These are phyloP conservation scores for Syrmaticus mikado DNA, from an alignment of 2,113 vertebrate species.

Conservation along the genomic window DNA sequence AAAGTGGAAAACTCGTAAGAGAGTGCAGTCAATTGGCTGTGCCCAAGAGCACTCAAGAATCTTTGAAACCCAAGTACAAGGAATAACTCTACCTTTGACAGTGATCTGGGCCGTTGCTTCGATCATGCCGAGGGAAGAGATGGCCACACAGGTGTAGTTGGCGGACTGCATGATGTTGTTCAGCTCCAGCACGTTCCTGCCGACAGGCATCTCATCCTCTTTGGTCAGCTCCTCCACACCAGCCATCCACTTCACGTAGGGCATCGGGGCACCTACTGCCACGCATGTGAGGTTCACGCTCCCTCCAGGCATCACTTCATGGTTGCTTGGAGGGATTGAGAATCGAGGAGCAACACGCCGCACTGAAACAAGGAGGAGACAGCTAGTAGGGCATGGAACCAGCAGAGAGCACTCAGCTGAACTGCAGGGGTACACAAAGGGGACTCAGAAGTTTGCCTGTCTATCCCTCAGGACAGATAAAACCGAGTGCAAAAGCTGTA, in stretches of 20 bases:
- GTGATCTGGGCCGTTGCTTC: constrained; percentile 93
- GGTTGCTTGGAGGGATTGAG: constrained; percentile 96
- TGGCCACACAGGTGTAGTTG: constrained; percentile 97
- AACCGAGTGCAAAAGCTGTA: constrained; percentile 42
- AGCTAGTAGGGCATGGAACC: constrained; percentile 69
- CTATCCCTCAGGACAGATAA: constrained; percentile 46
- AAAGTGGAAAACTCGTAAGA: not conserved
- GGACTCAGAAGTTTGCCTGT: constrained; percentile 7
- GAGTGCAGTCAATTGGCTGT: not conserved
- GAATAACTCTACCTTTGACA: constrained; percentile 86
- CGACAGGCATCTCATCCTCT: constrained; percentile 94
- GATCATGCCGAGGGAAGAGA: constrained; percentile 94
- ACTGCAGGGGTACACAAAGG: fast-evolving
- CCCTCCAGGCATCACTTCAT: constrained; percentile 97
- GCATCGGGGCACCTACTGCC: constrained; percentile 97
- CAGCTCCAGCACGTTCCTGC: constrained; percentile 94
- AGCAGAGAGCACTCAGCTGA: not conserved
- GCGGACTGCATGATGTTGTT: constrained; percentile 89
- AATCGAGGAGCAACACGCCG: constrained; percentile 96
- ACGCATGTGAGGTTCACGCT: constrained; percentile 97
- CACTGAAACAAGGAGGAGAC: constrained; percentile 86
- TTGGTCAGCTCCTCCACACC: constrained; percentile 90
- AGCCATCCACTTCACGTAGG: constrained; percentile 95
- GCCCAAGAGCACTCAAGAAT: not conserved
- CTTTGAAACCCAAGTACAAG: not conserved